These are phyloP conservation scores for Silvanus unidentatus DNA, from an alignment of 2,888 invertebrate species.

Conservation along the genomic window DNA sequence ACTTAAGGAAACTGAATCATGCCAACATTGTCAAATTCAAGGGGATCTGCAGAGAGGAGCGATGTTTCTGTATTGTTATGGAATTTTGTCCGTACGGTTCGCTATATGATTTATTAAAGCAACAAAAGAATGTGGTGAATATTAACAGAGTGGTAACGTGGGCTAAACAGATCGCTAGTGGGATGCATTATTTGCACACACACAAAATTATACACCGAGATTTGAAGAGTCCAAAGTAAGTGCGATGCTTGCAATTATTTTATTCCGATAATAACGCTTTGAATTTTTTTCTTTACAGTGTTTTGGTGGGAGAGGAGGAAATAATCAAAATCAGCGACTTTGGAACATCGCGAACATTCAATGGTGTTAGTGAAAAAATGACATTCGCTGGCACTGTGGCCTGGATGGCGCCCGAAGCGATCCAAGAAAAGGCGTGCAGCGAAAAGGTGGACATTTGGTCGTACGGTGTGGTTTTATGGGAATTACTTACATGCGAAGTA, in stretches of 20 bases:
- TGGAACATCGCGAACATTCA: slow-evolving; percentile 92
- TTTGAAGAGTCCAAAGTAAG: slow-evolving; percentile 98
- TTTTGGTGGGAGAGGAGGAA: slow-evolving; percentile 67
- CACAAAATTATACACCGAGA: slow-evolving; percentile 98
- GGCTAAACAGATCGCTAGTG: slow-evolving; percentile 92
- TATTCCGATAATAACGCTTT: not conserved
- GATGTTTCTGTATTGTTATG: slow-evolving; percentile 95
- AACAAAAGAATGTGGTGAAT: slow-evolving; percentile 75
- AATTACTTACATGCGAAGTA: slow-evolving; percentile 88
- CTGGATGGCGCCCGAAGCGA: slow-evolving; percentile 99
- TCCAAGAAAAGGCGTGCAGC: slow-evolving; percentile 92
- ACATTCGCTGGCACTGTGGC: slow-evolving; percentile 97
- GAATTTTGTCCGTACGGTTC: slow-evolving; percentile 96
- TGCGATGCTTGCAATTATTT: slow-evolving; percentile 26
- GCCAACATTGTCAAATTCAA: slow-evolving; percentile 90
- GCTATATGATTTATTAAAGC: slow-evolving; percentile 81
- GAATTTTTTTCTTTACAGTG: slow-evolving; percentile 51
- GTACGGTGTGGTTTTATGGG: slow-evolving; percentile 97
- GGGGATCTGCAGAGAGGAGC: slow-evolving; percentile 84
- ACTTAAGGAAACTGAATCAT: slow-evolving; percentile 86
- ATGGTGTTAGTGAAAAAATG: slow-evolving; percentile 93
- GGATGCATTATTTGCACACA: slow-evolving; percentile 93
- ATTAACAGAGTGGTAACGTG: slow-evolving; percentile 85
- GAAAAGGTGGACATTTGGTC: slow-evolving; percentile 99
- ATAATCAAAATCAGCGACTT: slow-evolving; percentile 95